Evolutionary conservation across 2,888 invertebrate genomes (phyloP).

Genomic region (Drosophila antonietae): DNA sequence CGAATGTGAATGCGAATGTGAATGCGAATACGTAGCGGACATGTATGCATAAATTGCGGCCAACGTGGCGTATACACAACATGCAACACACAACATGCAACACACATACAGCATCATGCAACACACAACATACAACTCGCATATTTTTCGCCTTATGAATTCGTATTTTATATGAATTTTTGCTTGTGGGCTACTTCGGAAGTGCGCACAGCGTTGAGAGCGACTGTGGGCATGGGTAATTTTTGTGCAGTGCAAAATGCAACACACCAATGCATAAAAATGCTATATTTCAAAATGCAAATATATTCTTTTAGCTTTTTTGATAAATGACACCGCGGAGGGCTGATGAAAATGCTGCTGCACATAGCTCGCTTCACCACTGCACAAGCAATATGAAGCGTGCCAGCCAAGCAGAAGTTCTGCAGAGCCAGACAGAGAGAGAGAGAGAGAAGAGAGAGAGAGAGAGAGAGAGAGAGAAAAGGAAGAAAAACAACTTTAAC

Average conservation of each 20-base stretch:
- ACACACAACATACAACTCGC: conserved; percentile 33
- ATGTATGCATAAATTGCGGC: conserved; percentile 73
- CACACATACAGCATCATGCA: not conserved
- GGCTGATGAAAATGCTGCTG: conserved; percentile 71
- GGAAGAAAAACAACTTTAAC: conserved; percentile 21
- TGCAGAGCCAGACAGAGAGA: not conserved
- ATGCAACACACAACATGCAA: conserved; percentile 5
- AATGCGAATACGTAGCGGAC: conserved; percentile 35
- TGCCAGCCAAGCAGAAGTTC: conserved; percentile 52
- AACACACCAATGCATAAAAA: conserved; percentile 80
- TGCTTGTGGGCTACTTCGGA: conserved; percentile 11
- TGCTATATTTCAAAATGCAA: conserved; percentile 79
- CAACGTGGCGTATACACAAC: conserved; percentile 76
- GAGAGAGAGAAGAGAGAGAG: not conserved
- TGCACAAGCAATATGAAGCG: conserved; percentile 71
- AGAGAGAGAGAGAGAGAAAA: conserved; percentile 14
- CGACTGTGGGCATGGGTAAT: conserved; percentile 57
- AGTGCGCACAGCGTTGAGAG: not conserved
- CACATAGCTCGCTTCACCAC: conserved; percentile 22
- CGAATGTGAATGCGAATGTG: conserved; percentile 15
- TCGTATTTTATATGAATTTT: conserved; percentile 77
- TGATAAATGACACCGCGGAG: conserved; percentile 80
- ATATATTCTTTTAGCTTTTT: conserved; percentile 81
- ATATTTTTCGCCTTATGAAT: conserved; percentile 80
- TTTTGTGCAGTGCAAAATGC: conserved; percentile 64